These are phyloP conservation scores for Ambastaia sidthimunki DNA, from an alignment of 2,797 vertebrate species.

Conservation along the genomic window DNA sequence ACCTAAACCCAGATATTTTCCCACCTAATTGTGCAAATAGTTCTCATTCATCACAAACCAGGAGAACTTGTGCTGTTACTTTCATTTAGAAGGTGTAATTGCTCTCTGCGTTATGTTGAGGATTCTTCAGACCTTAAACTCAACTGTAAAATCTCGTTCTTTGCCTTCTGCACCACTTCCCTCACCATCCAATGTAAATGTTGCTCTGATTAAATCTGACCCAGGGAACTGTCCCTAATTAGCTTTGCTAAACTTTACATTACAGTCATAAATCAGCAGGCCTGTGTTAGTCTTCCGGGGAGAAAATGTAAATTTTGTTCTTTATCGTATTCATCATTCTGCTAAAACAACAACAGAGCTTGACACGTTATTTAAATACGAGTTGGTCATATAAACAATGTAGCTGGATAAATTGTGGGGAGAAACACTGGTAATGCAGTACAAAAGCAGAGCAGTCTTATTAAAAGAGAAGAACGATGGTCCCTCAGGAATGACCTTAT, in stretches of 20 bases:
- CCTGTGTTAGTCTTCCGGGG: slow-evolving; percentile 23
- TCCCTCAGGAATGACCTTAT: slow-evolving; percentile 49
- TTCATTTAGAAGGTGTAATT: neutral
- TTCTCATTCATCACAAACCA: slow-evolving; percentile 15
- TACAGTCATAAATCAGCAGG: slow-evolving; percentile 56
- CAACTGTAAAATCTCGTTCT: slow-evolving; percentile 6
- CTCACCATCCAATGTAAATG: slow-evolving; percentile 27
- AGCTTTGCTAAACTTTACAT: slow-evolving; percentile 56
- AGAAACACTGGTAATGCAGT: slow-evolving; percentile 46
- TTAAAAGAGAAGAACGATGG: slow-evolving; percentile 55
- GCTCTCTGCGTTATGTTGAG: neutral
- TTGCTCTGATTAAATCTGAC: slow-evolving; percentile 58
- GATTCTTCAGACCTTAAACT: slow-evolving; percentile 22
- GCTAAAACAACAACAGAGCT: slow-evolving; percentile 49
- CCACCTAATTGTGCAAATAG: slow-evolving; percentile 14
- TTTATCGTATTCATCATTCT: slow-evolving; percentile 55
- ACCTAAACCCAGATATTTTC: neutral
- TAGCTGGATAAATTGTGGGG: slow-evolving; percentile 37
- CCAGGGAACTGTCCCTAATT: slow-evolving; percentile 56
- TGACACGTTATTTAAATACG: slow-evolving; percentile 61
- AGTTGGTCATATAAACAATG: slow-evolving; percentile 52
- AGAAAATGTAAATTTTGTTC: slow-evolving; percentile 58
- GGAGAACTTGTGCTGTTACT: neutral
- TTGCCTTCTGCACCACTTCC: slow-evolving; percentile 2
- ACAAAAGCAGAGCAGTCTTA: slow-evolving; percentile 43